A percentile compares a stretch with the other conserved stretches of the same genome.
phyloP scores from a whole-genome alignment of 2,888 invertebrate genomes.

The Caenorhabditis zanzibari region DNA sequence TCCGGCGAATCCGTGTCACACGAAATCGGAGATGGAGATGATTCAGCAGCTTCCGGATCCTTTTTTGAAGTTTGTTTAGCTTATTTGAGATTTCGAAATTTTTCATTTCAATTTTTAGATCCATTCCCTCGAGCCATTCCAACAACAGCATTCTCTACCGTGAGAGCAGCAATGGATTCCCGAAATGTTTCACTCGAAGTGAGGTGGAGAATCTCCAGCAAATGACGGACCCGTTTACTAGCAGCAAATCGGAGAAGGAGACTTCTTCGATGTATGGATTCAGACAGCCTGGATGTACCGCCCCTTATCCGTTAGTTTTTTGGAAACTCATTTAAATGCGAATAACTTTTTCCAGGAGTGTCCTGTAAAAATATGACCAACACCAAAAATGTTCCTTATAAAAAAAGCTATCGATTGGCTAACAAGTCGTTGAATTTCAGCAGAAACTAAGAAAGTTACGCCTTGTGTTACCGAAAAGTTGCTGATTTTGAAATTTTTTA shows the following conservation, averaged over 20 bases:
- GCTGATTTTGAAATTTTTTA: too few species aligned
- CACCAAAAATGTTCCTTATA: too few species aligned
- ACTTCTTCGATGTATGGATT: neutral
- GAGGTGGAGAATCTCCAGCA: conserved; percentile 33
- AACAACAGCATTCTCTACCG: conserved; percentile 26
- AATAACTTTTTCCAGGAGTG: too few species aligned
- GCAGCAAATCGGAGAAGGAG: conserved; percentile 9
- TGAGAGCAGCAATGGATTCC: conserved; percentile 42
- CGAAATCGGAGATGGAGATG: conserved; percentile 5
- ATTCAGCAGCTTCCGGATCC: conserved; percentile 19
- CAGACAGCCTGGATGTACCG: neutral
- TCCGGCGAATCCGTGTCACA: neutral
- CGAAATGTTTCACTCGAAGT: conserved; percentile 37
- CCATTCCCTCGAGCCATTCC: neutral
- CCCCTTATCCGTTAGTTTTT: conserved; percentile 2
- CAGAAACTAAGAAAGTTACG: too few species aligned
- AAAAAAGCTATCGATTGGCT: too few species aligned
- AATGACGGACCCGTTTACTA: conserved; percentile 42
- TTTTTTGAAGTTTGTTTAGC: conserved; percentile 29
- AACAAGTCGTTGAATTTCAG: too few species aligned
- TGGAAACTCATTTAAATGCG: too few species aligned
- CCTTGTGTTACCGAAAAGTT: too few species aligned
- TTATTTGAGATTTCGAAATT: neutral
- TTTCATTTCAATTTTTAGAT: neutral
- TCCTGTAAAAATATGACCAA: too few species aligned